Conservation (phyloP, 2,113 vertebrate genomes). For the Rhagologus leucostigma region DNA sequence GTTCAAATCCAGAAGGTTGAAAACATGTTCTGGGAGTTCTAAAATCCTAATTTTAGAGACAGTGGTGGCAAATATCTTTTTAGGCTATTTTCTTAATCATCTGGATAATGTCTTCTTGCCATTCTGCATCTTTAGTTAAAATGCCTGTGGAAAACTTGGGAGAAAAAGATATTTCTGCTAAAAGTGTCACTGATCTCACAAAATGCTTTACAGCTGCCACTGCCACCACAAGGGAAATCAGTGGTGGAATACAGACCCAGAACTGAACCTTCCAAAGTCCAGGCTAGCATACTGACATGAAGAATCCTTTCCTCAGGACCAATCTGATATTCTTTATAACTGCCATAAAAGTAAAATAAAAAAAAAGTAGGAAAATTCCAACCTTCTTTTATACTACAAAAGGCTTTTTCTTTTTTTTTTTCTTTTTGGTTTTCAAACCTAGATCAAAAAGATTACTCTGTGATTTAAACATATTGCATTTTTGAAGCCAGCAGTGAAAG, state of each 20-base stretch:
- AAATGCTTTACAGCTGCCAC: background rate
- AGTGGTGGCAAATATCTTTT: background rate
- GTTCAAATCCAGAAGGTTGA: background rate
- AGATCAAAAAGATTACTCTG: constrained; percentile 8
- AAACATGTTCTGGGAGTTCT: background rate
- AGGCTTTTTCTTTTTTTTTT: background rate
- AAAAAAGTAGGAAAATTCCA: background rate
- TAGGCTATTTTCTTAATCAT: background rate
- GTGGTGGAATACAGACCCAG: background rate
- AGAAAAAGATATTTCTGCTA: background rate
- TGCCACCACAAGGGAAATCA: background rate
- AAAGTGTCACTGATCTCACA: background rate
- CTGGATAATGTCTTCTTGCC: background rate
- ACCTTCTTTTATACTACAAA: background rate
- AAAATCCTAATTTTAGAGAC: background rate
- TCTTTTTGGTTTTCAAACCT: background rate
- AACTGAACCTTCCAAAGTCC: background rate
- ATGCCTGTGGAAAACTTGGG: background rate
- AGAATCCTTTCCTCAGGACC: background rate
- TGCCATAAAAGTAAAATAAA: background rate
- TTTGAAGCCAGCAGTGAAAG: background rate
- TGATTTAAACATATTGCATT: background rate
- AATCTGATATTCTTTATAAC: background rate
- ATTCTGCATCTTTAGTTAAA: background rate
- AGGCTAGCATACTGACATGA: background rate